These are phyloP conservation scores for Heptranchias perlo DNA, from an alignment of 2,113 vertebrate species.

Conservation along the genomic window DNA sequence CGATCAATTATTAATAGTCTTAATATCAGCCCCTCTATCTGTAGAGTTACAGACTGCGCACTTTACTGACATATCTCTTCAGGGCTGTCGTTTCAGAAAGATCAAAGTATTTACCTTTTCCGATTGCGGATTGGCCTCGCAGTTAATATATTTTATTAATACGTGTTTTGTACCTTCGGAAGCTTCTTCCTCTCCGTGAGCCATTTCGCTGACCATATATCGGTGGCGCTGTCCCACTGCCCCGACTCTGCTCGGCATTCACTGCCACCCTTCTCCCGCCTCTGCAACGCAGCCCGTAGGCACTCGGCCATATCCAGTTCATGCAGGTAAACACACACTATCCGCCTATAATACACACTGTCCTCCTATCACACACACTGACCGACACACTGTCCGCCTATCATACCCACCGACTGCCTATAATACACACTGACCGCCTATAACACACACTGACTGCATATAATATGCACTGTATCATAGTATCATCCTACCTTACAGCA, in stretches of 20 bases:
- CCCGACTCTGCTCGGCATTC: not conserved
- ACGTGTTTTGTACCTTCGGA: not conserved
- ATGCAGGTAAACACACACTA: not conserved
- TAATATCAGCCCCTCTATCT: not conserved
- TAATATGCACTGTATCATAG: not conserved
- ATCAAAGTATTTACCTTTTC: not conserved
- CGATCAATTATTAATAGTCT: not conserved
- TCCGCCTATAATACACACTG: not conserved
- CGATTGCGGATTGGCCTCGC: not conserved
- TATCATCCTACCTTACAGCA: too few relatives aligned
- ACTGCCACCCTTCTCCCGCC: not conserved
- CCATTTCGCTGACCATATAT: not conserved
- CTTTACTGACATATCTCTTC: not conserved
- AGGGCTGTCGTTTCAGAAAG: not conserved
- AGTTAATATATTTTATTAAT: not conserved
- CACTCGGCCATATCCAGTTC: not conserved
- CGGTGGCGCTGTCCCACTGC: not conserved
- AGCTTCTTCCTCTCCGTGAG: not conserved
- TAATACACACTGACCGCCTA: not conserved
- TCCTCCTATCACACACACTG: not conserved
- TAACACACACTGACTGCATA: not conserved
- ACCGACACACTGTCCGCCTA: not conserved
- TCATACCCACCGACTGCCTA: too few relatives aligned
- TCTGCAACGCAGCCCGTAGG: too few relatives aligned
- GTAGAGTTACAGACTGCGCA: not conserved